A percentile compares a stretch with the other conserved stretches of the same genome.
Evolutionary conservation across 2,888 invertebrate genomes (phyloP).

Genomic region (Seira musarum): DNA sequence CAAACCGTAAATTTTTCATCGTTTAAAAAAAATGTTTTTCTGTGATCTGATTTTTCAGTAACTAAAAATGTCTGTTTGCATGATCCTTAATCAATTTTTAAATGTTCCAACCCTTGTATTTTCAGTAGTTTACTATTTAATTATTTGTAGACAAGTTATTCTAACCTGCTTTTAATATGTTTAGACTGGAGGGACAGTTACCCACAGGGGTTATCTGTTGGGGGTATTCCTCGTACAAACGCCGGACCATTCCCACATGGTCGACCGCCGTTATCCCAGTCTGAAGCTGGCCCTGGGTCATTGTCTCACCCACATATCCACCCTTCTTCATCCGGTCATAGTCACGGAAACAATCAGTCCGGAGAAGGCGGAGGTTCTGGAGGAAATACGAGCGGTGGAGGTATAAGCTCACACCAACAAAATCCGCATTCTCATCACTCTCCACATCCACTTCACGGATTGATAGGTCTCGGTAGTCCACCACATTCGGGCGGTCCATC

Average conservation of each 20-base stretch:
- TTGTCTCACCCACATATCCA: slow-evolving; percentile 13
- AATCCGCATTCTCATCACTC: slow-evolving; percentile 34
- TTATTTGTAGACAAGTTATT: too few relatives aligned
- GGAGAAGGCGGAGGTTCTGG: too few relatives aligned
- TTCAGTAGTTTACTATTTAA: too few relatives aligned
- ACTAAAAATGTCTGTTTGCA: neutral
- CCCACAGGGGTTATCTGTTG: slow-evolving; percentile 28
- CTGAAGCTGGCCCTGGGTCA: slow-evolving; percentile 16
- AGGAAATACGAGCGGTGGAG: slow-evolving; percentile 5
- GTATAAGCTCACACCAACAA: neutral
- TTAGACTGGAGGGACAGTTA: slow-evolving; percentile 57
- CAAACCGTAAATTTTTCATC: neutral
- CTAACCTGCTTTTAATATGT: neutral
- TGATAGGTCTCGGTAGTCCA: slow-evolving; percentile 12
- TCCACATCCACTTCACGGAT: slow-evolving; percentile 28
- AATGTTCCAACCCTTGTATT: too few relatives aligned
- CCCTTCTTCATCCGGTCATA: neutral
- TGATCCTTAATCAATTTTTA: neutral
- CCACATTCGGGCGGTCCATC: slow-evolving; percentile 31
- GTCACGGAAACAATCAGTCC: slow-evolving; percentile 16
- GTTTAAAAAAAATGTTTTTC: neutral
- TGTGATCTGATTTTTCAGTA: neutral
- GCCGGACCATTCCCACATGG: slow-evolving; percentile 34
- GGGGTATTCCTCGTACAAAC: slow-evolving; percentile 34
- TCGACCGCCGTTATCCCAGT: slow-evolving; percentile 37